Conservation (phyloP, 2,113 vertebrate species). For the Cinclus mexicanus region DNA sequence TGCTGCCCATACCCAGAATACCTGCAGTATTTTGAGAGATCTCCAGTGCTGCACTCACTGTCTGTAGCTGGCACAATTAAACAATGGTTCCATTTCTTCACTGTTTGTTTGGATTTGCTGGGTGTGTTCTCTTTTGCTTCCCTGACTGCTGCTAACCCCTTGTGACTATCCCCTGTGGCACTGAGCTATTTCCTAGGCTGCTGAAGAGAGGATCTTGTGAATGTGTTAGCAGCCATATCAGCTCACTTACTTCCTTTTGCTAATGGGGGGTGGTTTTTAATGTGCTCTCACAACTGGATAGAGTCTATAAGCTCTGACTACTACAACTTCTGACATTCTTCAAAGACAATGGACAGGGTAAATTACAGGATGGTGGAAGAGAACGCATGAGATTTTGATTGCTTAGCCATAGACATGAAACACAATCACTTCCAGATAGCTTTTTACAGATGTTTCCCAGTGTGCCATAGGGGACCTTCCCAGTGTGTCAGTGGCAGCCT, state of each 20-base stretch:
- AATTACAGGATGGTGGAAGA: conserved; percentile 36
- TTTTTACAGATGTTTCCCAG: conserved; percentile 29
- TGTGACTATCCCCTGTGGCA: background rate
- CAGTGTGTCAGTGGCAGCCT: background rate
- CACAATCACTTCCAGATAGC: background rate
- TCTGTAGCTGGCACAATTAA: background rate
- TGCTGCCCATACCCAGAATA: background rate
- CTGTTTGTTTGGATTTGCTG: background rate
- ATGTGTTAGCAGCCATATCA: background rate
- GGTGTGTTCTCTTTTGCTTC: conserved; percentile 11
- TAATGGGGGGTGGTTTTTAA: background rate
- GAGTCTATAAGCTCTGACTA: background rate
- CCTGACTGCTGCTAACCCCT: conserved; percentile 2
- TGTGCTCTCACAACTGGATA: background rate
- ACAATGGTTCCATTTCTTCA: background rate
- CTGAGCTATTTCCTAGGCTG: conserved; percentile 16
- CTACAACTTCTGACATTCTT: background rate
- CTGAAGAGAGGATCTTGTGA: background rate
- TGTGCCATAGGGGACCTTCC: background rate
- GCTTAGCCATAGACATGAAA: background rate
- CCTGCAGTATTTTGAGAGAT: background rate
- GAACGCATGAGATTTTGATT: conserved; percentile 15
- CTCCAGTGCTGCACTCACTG: background rate
- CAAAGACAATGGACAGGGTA: background rate
- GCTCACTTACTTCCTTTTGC: conserved; percentile 25